These are phyloP conservation scores for Alsophila aescularia DNA, from an alignment of 2,888 invertebrate species.

Conservation along the genomic window DNA sequence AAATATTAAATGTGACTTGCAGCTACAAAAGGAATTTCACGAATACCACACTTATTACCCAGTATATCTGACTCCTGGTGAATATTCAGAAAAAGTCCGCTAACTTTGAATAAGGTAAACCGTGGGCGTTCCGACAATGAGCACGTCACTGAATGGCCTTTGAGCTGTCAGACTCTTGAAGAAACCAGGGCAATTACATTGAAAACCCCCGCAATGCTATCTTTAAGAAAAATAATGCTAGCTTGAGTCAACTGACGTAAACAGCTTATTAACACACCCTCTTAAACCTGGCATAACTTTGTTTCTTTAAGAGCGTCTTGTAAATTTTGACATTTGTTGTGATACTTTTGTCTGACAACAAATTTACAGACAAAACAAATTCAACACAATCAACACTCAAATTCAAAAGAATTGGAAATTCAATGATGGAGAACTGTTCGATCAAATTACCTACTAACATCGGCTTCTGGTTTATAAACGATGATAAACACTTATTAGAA, in stretches of 20 bases:
- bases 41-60: conserved; percentile 49
- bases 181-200: conserved; percentile 83
- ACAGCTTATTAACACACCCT: conserved; percentile 78
- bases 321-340: neutral
- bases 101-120: conserved; percentile 80
- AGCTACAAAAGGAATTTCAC: conserved; percentile 26
- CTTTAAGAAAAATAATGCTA: conserved; percentile 79
- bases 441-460: conserved; percentile 42
- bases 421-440: conserved; percentile 38
- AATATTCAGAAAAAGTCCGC: conserved; percentile 69
- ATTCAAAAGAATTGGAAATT: conserved; percentile 42
- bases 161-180: conserved; percentile 82
- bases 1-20: neutral
- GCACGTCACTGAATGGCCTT: conserved; percentile 78
- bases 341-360: conserved; percentile 41
- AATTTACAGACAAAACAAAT: conserved; percentile 40
- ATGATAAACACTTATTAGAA: conserved; percentile 44
- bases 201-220: conserved; percentile 79
- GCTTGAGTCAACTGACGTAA: conserved; percentile 71
- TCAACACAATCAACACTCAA: conserved; percentile 31
- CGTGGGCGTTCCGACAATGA: conserved; percentile 82
- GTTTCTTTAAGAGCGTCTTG: conserved; percentile 40
- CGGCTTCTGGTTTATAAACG: conserved; percentile 49
- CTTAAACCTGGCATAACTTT: conserved; percentile 39
- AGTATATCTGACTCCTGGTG: conserved; percentile 51